Conservation (phyloP, 2,113 vertebrate species). For the Phycodurus eques region DNA sequence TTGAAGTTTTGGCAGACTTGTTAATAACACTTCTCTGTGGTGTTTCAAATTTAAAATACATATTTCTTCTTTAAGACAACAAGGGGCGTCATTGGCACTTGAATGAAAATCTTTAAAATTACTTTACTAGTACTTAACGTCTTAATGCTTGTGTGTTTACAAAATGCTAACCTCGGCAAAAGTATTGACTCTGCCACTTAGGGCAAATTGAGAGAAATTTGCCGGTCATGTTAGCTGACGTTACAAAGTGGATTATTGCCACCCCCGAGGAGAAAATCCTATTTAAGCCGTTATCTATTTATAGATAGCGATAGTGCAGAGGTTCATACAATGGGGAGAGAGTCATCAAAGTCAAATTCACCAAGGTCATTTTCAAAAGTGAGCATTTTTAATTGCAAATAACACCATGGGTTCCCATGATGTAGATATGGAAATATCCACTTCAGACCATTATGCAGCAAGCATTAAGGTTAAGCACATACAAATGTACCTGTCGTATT, state of each 20-base stretch:
- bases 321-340: constrained; percentile 40
- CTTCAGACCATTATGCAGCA: neutral
- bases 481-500: constrained; percentile 4
- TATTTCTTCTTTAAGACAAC: neutral
- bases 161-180: constrained; percentile 38
- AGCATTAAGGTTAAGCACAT: constrained; percentile 1
- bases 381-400: constrained; percentile 4
- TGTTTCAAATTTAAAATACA: neutral
- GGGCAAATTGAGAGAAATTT: constrained; percentile 46
- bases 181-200: constrained; percentile 47
- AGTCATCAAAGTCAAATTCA: constrained; percentile 55
- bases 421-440: neutral
- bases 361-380: constrained; percentile 32
- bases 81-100: neutral
- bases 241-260: constrained; percentile 66
- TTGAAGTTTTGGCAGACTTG: too few relatives aligned
- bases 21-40: too few relatives aligned
- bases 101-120: neutral
- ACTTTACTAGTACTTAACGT: neutral
- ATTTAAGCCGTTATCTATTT: constrained; percentile 58
- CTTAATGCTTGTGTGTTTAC: neutral
- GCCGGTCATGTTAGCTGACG: constrained; percentile 42
- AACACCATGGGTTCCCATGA: neutral
- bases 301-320: constrained; percentile 15
- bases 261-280: constrained; percentile 55